These are phyloP conservation scores for Leucopsar rothschildi DNA, from an alignment of 2,113 vertebrate genomes.

Conservation along the genomic window DNA sequence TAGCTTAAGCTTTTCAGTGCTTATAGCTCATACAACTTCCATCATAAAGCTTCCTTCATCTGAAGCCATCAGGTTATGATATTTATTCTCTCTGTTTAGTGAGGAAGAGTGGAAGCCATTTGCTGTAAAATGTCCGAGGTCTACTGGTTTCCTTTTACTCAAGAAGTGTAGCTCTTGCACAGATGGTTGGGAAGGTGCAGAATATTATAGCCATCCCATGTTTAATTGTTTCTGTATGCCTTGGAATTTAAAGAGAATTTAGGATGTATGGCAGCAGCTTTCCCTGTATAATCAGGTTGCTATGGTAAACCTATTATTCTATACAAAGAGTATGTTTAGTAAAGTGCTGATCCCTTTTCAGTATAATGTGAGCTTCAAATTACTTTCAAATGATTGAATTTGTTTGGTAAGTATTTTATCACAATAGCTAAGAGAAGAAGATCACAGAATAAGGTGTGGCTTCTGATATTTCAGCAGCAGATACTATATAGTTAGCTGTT, in stretches of 20 bases:
- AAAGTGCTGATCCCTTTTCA: constrained; percentile 58
- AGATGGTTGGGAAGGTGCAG: not conserved
- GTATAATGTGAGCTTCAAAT: constrained; percentile 61
- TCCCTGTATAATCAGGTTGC: constrained; percentile 66
- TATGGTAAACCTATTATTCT: constrained; percentile 74
- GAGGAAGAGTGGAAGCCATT: not conserved
- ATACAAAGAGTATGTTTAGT: constrained; percentile 48
- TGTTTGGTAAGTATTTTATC: constrained; percentile 25
- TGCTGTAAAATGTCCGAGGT: not conserved
- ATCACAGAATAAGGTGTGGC: not conserved
- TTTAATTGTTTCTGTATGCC: constrained; percentile 54
- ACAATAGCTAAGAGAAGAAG: not conserved
- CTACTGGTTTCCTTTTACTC: not conserved
- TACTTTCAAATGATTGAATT: constrained; percentile 32
- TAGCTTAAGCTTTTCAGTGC: not conserved
- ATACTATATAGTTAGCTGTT: not conserved
- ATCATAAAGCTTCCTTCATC: not conserved
- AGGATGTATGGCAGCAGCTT: constrained; percentile 46
- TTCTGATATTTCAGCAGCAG: not conserved
- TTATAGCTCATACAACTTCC: not conserved
- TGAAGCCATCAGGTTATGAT: not conserved
- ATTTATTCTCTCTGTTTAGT: not conserved
- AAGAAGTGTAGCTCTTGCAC: not conserved
- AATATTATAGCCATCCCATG: constrained; percentile 22
- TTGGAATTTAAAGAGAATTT: constrained; percentile 55